Percentiles rank a stretch among this genome's conserved stretches.
phyloP scores from a whole-genome alignment of 2,797 vertebrate genomes.

The Dryobates pubescens region DNA sequence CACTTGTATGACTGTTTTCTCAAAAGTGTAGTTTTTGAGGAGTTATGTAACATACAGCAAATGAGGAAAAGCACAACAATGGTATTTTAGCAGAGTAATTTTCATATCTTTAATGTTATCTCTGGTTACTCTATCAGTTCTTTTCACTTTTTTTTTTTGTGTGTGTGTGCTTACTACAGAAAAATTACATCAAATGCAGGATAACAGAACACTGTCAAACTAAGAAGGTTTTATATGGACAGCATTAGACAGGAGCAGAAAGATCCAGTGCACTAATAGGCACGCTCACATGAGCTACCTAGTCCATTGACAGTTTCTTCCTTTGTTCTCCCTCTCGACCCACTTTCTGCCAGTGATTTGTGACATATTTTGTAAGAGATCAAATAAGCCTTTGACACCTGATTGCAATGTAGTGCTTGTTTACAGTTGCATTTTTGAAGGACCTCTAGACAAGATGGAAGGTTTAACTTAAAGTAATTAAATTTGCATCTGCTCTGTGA shows the following conservation, averaged over 20 bases:
- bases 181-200: constrained; percentile 82
- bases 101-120: constrained; percentile 8
- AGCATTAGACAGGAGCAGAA: constrained; percentile 79
- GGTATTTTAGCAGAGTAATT: constrained; percentile 23
- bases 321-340: constrained; percentile 89
- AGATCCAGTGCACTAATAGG: constrained; percentile 87
- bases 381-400: constrained; percentile 93
- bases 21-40: neutral
- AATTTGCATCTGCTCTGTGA: constrained; percentile 94
- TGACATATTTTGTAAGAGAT: constrained; percentile 95
- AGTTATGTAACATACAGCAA: neutral
- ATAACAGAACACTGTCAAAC: constrained; percentile 78
- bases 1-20: neutral
- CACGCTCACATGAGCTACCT: constrained; percentile 85
- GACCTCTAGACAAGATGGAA: constrained; percentile 88
- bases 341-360: constrained; percentile 90
- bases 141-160: constrained; percentile 17
- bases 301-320: constrained; percentile 88
- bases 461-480: constrained; percentile 93
- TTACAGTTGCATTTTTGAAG: constrained; percentile 89
- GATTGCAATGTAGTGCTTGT: constrained; percentile 92
- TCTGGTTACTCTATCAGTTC: constrained; percentile 39
- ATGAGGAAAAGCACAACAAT: neutral
- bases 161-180: constrained; percentile 69
- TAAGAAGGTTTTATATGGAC: constrained; percentile 78